Evolutionary conservation across 2,113 vertebrate species (phyloP), one percentile per base, ranked within the genome.

Genomic region (Isurus oxyrinchus): DNA sequence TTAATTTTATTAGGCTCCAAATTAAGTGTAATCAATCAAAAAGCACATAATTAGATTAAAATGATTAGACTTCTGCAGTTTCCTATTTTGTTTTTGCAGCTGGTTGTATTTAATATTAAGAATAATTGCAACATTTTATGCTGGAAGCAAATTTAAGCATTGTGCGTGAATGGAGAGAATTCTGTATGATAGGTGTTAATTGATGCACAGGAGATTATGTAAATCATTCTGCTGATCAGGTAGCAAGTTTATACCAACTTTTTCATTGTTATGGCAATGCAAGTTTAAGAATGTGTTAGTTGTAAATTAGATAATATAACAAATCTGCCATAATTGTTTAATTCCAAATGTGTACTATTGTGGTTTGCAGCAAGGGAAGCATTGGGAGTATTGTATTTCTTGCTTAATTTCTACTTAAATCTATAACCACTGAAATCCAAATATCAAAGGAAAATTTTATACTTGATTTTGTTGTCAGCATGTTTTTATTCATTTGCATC

Each of bases 391-490:
- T 94, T 66, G 23, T 63, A 94, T 49, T n/a, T 63, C 13, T 94
- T 93, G 35, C 57, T 63, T 40, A 66, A 63, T 94, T 93, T 63
- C 13, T 69, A 40, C 49, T 72, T 95, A 72, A 95, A 94, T 94
- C n/a, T 66, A 63, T 66, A 67, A 55, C 94, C 94, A 95, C 94
- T 53, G 94, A 95, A 95, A 95, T 95, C 44, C 67, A 95, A 69
- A 95, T 27, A 72, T 53, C 44, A 6, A 95, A 95, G 59, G n/a
- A 87, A 76, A 31, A 57, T 95, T 95, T 69, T 23, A n/a, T 59
- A 59, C 59, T 94, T 94, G 59, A 63, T 23, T 94, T 94, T 94
- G 59, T 35, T 8, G 14, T 59, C 35, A 40, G 57, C 90, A 93
- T 93, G 90, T 94, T 40, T 63, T 63, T n/a, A 94, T 94, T 61